A percentile compares a stretch with the other conserved stretches of the same genome.
Evolutionary conservation across 2,888 invertebrate genomes (phyloP).

Genomic region (Mesochorus sp.): DNA sequence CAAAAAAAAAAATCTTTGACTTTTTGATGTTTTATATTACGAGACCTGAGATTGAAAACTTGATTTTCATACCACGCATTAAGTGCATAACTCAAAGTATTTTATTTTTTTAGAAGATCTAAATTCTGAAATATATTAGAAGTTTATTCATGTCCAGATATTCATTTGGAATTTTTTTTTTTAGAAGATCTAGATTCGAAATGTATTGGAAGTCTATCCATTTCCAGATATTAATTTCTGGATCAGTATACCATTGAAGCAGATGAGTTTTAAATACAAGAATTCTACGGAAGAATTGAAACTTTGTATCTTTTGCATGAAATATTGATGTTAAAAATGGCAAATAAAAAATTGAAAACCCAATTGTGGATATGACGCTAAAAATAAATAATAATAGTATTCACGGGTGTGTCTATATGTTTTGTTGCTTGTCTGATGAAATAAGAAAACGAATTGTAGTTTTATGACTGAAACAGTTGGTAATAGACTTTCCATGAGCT

Average conservation of each 20-base stretch:
- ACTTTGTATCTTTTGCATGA: no score
- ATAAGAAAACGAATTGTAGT: slow-evolving; percentile 26
- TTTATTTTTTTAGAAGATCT: slow-evolving; percentile 34
- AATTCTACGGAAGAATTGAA: no score
- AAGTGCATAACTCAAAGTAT: slow-evolving; percentile 42
- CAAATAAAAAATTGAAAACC: no score
- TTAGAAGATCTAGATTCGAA: no score
- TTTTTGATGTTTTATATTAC: slow-evolving; percentile 58
- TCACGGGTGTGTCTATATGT: neutral
- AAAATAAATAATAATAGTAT: no score
- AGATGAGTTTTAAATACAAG: no score
- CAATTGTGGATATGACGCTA: no score
- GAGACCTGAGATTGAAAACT: slow-evolving; percentile 76
- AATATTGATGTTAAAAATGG: no score
- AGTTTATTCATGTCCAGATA: neutral
- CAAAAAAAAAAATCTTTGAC: slow-evolving; percentile 33
- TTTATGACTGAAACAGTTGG: slow-evolving; percentile 19
- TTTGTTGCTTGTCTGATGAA: neutral
- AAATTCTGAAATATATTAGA: neutral
- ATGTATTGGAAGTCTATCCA: no score
- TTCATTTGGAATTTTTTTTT: no score
- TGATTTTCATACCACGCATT: slow-evolving; percentile 68
- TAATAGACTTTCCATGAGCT: slow-evolving; percentile 10
- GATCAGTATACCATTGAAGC: no score
- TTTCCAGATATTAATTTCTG: no score